Evolutionary conservation across 2,113 vertebrate species (phyloP).

Genomic region (Passer domesticus): DNA sequence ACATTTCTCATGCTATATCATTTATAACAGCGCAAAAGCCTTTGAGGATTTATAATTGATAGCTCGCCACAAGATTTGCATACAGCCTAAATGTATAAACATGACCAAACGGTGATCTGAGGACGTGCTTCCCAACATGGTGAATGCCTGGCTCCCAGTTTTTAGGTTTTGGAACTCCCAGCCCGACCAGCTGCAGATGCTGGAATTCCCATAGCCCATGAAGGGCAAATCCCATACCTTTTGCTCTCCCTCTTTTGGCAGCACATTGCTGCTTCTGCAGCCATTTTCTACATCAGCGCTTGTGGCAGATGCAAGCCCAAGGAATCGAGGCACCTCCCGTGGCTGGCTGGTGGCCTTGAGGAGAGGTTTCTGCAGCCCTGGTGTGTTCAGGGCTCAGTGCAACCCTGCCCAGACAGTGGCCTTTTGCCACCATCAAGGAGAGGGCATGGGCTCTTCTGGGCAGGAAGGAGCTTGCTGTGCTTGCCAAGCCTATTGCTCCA

Average conservation of each 20-base stretch:
- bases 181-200: neutral
- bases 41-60: neutral
- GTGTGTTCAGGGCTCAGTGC: neutral
- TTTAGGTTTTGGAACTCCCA: neutral
- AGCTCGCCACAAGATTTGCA: neutral
- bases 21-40: neutral
- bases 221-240: neutral
- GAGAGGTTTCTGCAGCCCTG: neutral
- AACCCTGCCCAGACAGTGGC: neutral
- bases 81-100: neutral
- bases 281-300: neutral
- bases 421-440: neutral
- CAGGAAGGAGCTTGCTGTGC: neutral
- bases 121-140: neutral
- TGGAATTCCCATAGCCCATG: neutral
- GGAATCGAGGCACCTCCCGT: neutral
- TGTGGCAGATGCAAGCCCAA: neutral
- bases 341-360: neutral
- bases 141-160: neutral
- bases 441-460: rapidly evolving
- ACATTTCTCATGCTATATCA: neutral
- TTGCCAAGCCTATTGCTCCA: neutral
- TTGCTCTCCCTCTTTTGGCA: neutral
- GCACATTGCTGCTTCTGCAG: neutral
- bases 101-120: neutral